Percentiles rank a stretch among this genome's conserved stretches.
Conservation (phyloP, 2,797 vertebrate genomes). For the Ctenopoma kingsleyae region DNA sequence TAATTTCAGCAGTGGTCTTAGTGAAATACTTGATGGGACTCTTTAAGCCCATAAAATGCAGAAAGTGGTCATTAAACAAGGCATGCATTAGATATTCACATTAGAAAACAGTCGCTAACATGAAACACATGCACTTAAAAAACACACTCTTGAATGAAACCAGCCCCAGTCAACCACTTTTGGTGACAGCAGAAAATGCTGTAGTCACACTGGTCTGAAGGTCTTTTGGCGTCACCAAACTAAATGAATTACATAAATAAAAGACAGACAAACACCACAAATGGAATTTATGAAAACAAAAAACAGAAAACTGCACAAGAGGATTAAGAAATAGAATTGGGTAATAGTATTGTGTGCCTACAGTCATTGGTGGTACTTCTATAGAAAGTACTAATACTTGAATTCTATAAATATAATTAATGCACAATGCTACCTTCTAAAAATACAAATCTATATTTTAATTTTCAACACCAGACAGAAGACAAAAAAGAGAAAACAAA, state of each 20-base stretch:
- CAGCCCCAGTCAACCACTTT: slow-evolving; percentile 30
- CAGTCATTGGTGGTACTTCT: slow-evolving; percentile 4
- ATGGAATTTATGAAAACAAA: slow-evolving; percentile 21
- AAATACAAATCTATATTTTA: slow-evolving; percentile 24
- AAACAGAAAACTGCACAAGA: slow-evolving; percentile 18
- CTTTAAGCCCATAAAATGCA: slow-evolving; percentile 50
- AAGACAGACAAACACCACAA: slow-evolving; percentile 45
- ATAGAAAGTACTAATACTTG: slow-evolving; percentile 17
- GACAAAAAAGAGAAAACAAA: slow-evolving; percentile 2
- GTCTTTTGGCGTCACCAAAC: slow-evolving; percentile 39
- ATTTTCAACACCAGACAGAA: neutral
- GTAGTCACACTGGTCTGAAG: slow-evolving; percentile 36
- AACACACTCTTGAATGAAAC: slow-evolving; percentile 49
- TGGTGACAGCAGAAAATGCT: slow-evolving; percentile 35
- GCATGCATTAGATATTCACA: slow-evolving; percentile 66
- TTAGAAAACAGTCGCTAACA: slow-evolving; percentile 68
- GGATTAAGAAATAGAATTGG: neutral
- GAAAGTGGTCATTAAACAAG: slow-evolving; percentile 68
- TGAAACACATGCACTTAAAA: slow-evolving; percentile 72
- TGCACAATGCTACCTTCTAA: slow-evolving; percentile 15
- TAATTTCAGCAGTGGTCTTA: slow-evolving; percentile 8
- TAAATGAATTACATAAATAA: slow-evolving; percentile 64
- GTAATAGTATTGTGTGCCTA: neutral
- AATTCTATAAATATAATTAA: slow-evolving; percentile 41
- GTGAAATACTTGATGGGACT: slow-evolving; percentile 38